Conservation (phyloP, 2,113 vertebrate species). For the Vidua macroura region DNA sequence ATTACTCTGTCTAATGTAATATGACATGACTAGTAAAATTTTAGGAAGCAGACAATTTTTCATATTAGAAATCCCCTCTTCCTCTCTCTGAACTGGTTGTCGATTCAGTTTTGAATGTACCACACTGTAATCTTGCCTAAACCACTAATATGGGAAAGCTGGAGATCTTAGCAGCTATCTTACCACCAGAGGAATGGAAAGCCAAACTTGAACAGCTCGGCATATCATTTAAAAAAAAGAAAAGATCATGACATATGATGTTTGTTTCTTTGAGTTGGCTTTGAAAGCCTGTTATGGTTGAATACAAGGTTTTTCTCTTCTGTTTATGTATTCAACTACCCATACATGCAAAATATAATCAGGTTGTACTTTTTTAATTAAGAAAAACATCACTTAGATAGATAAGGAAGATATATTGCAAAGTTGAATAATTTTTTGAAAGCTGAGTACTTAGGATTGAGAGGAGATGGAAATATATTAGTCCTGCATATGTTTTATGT, state of each 20-base stretch:
- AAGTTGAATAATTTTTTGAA: neutral
- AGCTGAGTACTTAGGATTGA: neutral
- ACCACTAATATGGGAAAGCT: neutral
- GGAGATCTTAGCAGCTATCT: neutral
- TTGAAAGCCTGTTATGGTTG: constrained; percentile 55
- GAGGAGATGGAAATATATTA: neutral
- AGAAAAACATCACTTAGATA: constrained; percentile 39
- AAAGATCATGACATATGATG: constrained; percentile 41
- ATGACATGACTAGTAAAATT: constrained; percentile 66
- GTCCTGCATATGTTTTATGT: neutral
- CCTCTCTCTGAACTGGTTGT: constrained; percentile 11
- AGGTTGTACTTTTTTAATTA: constrained; percentile 67
- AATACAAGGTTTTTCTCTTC: constrained; percentile 43
- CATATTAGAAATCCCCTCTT: constrained; percentile 39
- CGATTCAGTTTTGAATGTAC: neutral
- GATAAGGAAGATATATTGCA: constrained; percentile 17
- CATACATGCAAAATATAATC: constrained; percentile 59
- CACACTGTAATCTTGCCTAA: neutral
- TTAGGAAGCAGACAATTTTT: constrained; percentile 60
- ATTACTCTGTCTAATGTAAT: constrained; percentile 70
- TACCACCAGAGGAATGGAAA: constrained; percentile 19
- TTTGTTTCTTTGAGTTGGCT: constrained; percentile 57
- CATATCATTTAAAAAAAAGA: neutral
- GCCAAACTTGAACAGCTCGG: constrained; percentile 32
- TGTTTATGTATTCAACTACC: constrained; percentile 66